Percentiles rank a stretch among this genome's conserved stretches.
phyloP scores from a whole-genome alignment of 2,113 vertebrate species.

The Ramphastos sulfuratus region DNA sequence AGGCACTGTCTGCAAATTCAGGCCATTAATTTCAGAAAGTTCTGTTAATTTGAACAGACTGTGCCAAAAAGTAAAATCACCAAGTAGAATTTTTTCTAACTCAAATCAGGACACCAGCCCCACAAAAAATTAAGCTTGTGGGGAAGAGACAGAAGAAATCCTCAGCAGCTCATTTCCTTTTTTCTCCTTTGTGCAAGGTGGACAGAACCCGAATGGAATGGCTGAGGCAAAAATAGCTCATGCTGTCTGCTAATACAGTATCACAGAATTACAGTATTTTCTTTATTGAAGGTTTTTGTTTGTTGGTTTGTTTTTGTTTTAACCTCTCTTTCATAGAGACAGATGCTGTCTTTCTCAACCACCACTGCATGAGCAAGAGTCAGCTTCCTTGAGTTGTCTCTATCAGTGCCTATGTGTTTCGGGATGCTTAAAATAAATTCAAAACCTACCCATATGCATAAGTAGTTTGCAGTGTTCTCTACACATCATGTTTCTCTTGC shows the following conservation, averaged over 20 bases:
- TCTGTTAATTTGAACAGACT: too few relatives aligned
- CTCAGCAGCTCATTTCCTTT: accelerated
- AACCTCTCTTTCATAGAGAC: neutral
- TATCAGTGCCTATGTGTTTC: neutral
- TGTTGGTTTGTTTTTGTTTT: neutral
- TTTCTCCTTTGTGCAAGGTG: neutral
- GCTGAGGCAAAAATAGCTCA: neutral
- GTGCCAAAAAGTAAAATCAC: too few relatives aligned
- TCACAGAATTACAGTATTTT: neutral
- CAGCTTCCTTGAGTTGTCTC: neutral
- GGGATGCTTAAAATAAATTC: neutral
- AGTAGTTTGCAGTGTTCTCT: neutral
- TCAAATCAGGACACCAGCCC: neutral
- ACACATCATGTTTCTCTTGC: neutral
- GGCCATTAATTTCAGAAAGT: too few relatives aligned
- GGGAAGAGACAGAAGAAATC: neutral
- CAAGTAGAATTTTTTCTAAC: too few relatives aligned
- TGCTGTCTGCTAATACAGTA: neutral
- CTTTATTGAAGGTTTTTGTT: neutral
- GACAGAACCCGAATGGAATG: neutral
- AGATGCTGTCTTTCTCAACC: neutral
- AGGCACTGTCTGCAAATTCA: too few relatives aligned
- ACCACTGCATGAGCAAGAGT: neutral
- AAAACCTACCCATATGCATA: neutral
- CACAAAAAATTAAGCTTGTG: neutral